These are phyloP conservation scores for Guaruba guarouba DNA, from an alignment of 2,113 vertebrate species.

Conservation along the genomic window DNA sequence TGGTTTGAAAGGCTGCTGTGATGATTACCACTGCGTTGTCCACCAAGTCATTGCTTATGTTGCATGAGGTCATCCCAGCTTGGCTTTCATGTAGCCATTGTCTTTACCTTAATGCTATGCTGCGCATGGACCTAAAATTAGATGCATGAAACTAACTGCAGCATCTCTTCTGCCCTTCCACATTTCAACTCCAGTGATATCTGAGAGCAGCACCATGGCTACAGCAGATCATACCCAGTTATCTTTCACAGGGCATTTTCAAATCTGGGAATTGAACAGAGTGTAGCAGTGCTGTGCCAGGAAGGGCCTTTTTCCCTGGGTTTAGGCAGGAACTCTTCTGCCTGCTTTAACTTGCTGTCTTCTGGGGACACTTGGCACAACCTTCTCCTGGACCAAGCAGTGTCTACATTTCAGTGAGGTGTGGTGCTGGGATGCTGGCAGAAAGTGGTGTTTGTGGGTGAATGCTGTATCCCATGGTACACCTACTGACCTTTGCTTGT, in stretches of 20 bases:
- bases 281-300: not conserved
- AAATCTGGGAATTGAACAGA: accelerated
- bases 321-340: not conserved
- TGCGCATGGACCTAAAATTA: accelerated
- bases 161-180: not conserved
- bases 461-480: not conserved
- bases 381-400: not conserved
- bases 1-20: not conserved
- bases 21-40: not conserved
- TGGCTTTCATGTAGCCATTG: accelerated
- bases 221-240: not conserved
- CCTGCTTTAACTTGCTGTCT: not conserved
- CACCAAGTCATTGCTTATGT: not conserved
- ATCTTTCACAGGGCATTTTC: not conserved
- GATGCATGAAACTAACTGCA: accelerated
- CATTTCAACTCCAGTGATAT: not conserved
- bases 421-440: not conserved
- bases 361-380: accelerated
- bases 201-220: not conserved
- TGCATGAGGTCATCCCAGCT: not conserved
- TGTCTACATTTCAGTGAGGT: not conserved
- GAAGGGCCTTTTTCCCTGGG: not conserved
- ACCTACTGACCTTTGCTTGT: not conserved
- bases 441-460: not conserved
- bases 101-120: not conserved